Evolutionary conservation across 2,888 invertebrate genomes (phyloP), one percentile per base, ranked within the genome.

Genomic region (Metacarcinus magister): DNA sequence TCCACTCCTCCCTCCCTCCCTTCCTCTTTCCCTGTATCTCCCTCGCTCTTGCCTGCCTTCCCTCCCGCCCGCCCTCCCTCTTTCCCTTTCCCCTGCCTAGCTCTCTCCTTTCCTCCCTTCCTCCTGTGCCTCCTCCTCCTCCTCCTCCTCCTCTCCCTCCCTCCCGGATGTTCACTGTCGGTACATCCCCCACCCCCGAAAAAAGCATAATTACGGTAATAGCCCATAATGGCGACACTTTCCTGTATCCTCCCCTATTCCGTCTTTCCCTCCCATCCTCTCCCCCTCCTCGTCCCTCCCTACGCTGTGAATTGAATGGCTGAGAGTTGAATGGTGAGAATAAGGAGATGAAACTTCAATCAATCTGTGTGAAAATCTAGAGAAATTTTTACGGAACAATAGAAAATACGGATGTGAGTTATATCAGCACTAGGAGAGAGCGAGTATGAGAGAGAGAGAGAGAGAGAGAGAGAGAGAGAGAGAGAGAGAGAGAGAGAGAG

Each of bases 401-500:
- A n/a, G 10, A 10, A 7, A 10, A 54, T 7, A 54, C 54, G 10
- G 5, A 10, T 3, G 54, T 54, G 54, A 7, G 1, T 13, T 54
- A 10, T 13, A 54, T 54, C 16, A 10, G 5, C 10, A 1, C 54
- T 54, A 7, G 5, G 5, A 92, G 48, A 92, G 23, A 92, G 44
- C 44, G 44, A 92, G 92, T 46, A 0, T 46, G 46, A 92, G 44
- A 92, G 92, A 92, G 92, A 92, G 43, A 92, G 46, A 92, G 44
- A 92, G 92, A 92, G 92, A 92, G 43, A 92, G 46, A 92, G 46
- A 92, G 92, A 44, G 48, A 44, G 92, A 92, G 46, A 90, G 28
- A 90, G 92, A 92, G 92, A 92, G 92, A 92, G 92, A 44, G 92
- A 92, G 92, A 92, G 92, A 90, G 90, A 90, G 90, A 92, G 48